Conservation (phyloP, 1,140 invertebrate genomes). For the Drosophila elegans region DNA sequence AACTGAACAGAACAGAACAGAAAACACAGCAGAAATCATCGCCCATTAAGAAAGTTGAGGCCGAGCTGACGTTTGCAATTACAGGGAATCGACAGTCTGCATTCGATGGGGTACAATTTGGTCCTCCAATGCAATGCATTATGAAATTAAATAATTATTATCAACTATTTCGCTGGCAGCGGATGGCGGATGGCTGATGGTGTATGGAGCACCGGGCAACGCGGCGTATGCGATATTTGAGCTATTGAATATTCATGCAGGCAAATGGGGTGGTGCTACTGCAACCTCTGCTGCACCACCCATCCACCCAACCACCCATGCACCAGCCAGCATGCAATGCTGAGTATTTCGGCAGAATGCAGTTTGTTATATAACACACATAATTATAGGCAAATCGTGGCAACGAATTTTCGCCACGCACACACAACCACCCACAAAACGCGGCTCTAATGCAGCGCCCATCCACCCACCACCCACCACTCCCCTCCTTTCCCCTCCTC, state of each 20-base stretch:
- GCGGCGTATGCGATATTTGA: slow-evolving; percentile 77
- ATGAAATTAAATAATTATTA: slow-evolving; percentile 80
- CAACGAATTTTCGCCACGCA: slow-evolving; percentile 80
- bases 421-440: slow-evolving; percentile 29
- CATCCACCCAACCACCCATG: background rate
- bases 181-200: background rate
- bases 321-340: slow-evolving; percentile 11
- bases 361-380: slow-evolving; percentile 84
- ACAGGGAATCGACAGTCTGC: slow-evolving; percentile 25
- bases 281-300: background rate
- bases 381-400: slow-evolving; percentile 83
- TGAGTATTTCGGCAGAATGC: slow-evolving; percentile 72
- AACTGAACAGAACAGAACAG: background rate
- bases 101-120: slow-evolving; percentile 19
- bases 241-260: slow-evolving; percentile 81
- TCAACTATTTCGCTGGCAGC: slow-evolving; percentile 62
- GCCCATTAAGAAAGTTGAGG: slow-evolving; percentile 71
- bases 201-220: slow-evolving; percentile 26
- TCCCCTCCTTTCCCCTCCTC: background rate
- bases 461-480: slow-evolving; percentile 1
- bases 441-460: slow-evolving; percentile 26
- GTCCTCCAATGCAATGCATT: slow-evolving; percentile 40
- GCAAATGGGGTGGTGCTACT: slow-evolving; percentile 17
- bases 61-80: slow-evolving; percentile 57
- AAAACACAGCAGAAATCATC: slow-evolving; percentile 45